Evolutionary conservation across 2,113 vertebrate species (phyloP).

Genomic region (Cettia cetti): DNA sequence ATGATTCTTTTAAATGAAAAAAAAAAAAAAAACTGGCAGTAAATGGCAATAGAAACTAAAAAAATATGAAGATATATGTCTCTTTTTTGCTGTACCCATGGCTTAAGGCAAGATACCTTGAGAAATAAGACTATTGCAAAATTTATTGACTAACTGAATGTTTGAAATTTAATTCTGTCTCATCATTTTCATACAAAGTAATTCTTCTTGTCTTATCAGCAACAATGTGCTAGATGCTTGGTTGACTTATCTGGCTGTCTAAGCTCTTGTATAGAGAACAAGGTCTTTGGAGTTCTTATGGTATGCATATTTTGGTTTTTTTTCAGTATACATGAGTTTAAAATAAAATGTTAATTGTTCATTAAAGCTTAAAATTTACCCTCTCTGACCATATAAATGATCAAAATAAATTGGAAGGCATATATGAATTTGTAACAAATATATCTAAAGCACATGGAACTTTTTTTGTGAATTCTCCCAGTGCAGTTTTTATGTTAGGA

Average conservation of each 20-base stretch:
- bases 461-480: background rate
- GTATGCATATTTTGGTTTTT: background rate
- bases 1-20: background rate
- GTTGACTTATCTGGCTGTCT: background rate
- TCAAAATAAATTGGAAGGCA: background rate
- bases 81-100: background rate
- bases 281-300: background rate
- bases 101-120: background rate
- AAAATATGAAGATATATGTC: background rate
- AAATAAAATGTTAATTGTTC: background rate
- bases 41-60: background rate
- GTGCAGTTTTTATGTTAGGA: background rate
- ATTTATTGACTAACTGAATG: background rate
- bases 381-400: background rate
- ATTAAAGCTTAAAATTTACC: background rate
- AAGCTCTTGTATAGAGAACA: background rate
- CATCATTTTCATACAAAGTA: background rate
- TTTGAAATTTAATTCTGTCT: slow-evolving; percentile 12
- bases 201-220: background rate
- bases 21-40: background rate
- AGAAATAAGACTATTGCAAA: background rate
- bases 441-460: background rate
- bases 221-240: background rate
- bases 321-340: background rate
- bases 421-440: background rate